These are phyloP conservation scores for Austrofundulus limnaeus DNA, from an alignment of 2,113 vertebrate species.

Conservation along the genomic window DNA sequence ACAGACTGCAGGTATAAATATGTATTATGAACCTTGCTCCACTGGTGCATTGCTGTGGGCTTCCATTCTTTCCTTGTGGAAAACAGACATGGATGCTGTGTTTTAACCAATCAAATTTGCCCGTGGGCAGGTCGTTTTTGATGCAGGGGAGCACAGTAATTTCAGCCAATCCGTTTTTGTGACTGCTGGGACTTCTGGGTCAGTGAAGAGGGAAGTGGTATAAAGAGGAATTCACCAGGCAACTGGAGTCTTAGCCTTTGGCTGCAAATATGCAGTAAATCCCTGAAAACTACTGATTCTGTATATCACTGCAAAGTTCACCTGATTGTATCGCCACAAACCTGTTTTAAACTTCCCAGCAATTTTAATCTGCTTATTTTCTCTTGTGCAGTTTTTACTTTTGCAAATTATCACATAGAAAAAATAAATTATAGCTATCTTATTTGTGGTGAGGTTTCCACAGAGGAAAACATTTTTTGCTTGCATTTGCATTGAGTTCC, in stretches of 20 bases:
- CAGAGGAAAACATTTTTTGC: too few relatives aligned
- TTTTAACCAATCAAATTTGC: slow-evolving; percentile 87
- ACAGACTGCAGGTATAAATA: slow-evolving; percentile 70
- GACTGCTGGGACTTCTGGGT: slow-evolving; percentile 79
- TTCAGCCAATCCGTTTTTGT: slow-evolving; percentile 81
- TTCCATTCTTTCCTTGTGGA: slow-evolving; percentile 61
- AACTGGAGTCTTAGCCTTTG: slow-evolving; percentile 68
- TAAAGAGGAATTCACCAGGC: slow-evolving; percentile 66
- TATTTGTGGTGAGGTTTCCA: too few relatives aligned
- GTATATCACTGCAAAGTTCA: slow-evolving; percentile 64
- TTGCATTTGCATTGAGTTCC: too few relatives aligned
- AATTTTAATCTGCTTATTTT: background rate
- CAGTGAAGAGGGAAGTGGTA: slow-evolving; percentile 67
- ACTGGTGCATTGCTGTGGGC: slow-evolving; percentile 49
- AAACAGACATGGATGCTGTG: slow-evolving; percentile 73
- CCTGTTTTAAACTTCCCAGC: slow-evolving; percentile 28
- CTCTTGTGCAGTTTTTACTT: background rate
- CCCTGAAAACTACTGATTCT: slow-evolving; percentile 62
- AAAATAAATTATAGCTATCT: background rate
- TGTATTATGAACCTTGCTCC: slow-evolving; percentile 64
- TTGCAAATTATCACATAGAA: background rate
- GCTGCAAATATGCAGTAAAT: slow-evolving; percentile 79
- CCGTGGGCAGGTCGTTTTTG: slow-evolving; percentile 75
- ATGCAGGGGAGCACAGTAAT: slow-evolving; percentile 80
- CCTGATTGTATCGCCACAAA: slow-evolving; percentile 74